Conservation (phyloP, 2,113 vertebrate genomes). For the Cochlearius cochlearius region DNA sequence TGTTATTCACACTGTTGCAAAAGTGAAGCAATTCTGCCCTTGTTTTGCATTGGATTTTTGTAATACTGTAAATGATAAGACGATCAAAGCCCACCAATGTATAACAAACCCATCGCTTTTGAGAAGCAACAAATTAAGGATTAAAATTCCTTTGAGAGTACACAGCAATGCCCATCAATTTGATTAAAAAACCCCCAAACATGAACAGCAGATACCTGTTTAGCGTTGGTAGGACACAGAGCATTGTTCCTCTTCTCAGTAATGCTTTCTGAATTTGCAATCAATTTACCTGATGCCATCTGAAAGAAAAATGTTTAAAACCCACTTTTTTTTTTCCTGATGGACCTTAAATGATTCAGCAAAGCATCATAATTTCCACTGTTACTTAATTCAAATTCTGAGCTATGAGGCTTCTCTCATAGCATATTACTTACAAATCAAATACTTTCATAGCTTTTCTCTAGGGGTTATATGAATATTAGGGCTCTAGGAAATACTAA, state of each 20-base stretch:
- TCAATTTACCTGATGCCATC: neutral
- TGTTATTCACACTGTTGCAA: neutral
- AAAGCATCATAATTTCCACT: neutral
- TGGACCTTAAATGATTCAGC: neutral
- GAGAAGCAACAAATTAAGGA: neutral
- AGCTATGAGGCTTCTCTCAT: neutral
- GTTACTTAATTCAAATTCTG: neutral
- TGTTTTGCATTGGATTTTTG: neutral
- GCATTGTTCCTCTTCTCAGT: neutral
- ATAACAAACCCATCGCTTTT: neutral
- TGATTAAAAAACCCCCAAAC: neutral
- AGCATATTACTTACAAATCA: neutral
- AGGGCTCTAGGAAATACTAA: neutral
- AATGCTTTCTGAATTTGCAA: slow-evolving; percentile 3
- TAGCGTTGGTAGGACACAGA: neutral
- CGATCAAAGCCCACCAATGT: neutral
- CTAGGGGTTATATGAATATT: neutral
- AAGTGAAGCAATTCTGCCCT: neutral
- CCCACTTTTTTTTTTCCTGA: neutral
- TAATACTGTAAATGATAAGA: neutral
- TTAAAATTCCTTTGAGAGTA: neutral
- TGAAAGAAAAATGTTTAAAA: neutral
- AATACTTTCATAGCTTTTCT: neutral
- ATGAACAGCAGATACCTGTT: neutral
- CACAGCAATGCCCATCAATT: neutral